Evolutionary conservation across 2,113 vertebrate genomes (phyloP).

Genomic region (Oryzias melastigma): DNA sequence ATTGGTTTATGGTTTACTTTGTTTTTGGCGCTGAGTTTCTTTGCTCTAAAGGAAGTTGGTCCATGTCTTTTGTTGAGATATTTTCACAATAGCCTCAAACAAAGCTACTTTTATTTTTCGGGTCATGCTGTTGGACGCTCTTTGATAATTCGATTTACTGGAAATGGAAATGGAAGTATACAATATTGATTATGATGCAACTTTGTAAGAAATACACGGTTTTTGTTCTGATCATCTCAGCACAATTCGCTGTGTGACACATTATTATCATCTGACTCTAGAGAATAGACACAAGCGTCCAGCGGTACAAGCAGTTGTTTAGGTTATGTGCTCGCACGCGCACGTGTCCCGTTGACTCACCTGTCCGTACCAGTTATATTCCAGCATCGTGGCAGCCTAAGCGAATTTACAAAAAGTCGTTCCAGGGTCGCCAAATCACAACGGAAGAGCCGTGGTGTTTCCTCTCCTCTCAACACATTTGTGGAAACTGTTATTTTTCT

Average conservation of each 20-base stretch:
- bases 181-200: conserved; percentile 1
- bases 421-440: no score
- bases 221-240: neutral
- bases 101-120: conserved; percentile 18
- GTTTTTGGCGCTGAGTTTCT: conserved; percentile 5
- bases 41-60: neutral
- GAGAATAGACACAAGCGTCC: neutral
- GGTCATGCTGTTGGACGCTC: conserved; percentile 10
- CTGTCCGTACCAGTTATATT: conserved; percentile 97
- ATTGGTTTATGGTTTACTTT: neutral
- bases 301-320: neutral
- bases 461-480: conserved; percentile 34
- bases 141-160: conserved; percentile 21
- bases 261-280: neutral
- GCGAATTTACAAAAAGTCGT: neutral
- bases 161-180: conserved; percentile 1
- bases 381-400: conserved; percentile 84
- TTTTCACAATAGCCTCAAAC: conserved; percentile 6
- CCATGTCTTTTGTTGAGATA: conserved; percentile 2
- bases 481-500: conserved; percentile 42
- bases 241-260: no score
- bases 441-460: conserved; percentile 7
- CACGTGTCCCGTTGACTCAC: conserved; percentile 79
- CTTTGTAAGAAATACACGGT: neutral
- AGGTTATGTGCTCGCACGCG: neutral